A percentile compares a stretch with the other conserved stretches of the same genome.
phyloP scores from a whole-genome alignment of 2,113 vertebrate genomes.

The Chaenogobius annularis region DNA sequence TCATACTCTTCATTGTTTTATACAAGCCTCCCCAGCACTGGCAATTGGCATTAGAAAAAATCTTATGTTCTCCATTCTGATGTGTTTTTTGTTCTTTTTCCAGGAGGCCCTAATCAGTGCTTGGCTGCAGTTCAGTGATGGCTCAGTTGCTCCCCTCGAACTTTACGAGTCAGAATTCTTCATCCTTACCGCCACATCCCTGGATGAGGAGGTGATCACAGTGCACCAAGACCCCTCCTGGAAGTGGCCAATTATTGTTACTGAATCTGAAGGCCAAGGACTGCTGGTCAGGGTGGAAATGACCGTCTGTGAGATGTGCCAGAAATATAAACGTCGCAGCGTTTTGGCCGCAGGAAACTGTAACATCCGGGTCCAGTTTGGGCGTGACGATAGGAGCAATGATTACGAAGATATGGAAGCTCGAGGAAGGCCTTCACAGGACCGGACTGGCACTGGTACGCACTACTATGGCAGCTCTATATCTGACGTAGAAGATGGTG shows the following conservation, averaged over 20 bases:
- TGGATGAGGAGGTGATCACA: constrained; percentile 84
- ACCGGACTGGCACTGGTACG: constrained; percentile 77
- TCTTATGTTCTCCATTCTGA: neutral
- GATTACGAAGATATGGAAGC: constrained; percentile 82
- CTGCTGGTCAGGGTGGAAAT: constrained; percentile 88
- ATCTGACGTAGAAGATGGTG: constrained; percentile 80
- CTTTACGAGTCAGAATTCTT: constrained; percentile 89
- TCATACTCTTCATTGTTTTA: no score
- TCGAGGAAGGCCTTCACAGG: constrained; percentile 80
- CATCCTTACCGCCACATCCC: constrained; percentile 83
- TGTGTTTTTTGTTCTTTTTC: constrained; percentile 17
- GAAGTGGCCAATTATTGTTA: constrained; percentile 83
- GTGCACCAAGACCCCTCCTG: constrained; percentile 72
- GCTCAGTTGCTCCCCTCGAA: constrained; percentile 88
- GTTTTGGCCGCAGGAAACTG: constrained; percentile 85
- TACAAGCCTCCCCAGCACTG: no score
- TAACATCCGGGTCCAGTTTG: constrained; percentile 86
- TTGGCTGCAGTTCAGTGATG: constrained; percentile 97
- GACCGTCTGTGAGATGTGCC: constrained; percentile 89
- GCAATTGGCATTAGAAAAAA: neutral
- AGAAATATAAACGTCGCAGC: constrained; percentile 92
- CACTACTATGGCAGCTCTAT: constrained; percentile 78
- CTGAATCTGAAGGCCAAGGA: constrained; percentile 90
- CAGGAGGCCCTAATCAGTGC: constrained; percentile 92
- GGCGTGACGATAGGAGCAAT: constrained; percentile 72